Base-by-base conservation (phyloP, 2,113 vertebrate species). In the Accipiter virgatus region DNA sequence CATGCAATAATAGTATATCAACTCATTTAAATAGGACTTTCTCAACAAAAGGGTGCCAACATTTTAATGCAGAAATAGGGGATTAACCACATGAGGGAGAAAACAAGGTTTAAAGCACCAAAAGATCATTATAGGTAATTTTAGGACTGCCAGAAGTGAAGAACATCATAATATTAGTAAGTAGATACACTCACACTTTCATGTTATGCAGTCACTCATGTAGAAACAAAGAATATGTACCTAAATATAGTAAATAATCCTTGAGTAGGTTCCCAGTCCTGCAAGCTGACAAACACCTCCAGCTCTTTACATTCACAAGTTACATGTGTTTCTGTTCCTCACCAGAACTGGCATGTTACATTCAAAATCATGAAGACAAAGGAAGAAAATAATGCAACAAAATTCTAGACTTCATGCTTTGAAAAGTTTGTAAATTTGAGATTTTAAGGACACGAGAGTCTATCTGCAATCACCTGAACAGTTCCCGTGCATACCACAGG, bases 211-310 rank as follows among this genome's bases (percentile, higher is more conserved):
- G 72, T 59, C 65, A 70, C 21, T 93, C 20, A 2, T 52, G 32
- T 29, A 82, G 70, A 66, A 87, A 91, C 47, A 91, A 86, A 87
- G 22, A 88, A 55, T 36, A 61, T n/a, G 36, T 55, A 65, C 43
- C 83, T 94, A 95, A 94, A 95, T 83, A 96, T 70, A 95, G 77
- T 29, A 93, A 93, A 85, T 79, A 61, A 79, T 52, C 40, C 21
- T 81, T 65, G 47, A 90, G 48, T 10, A 87, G 4, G 18, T 79
- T 96, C 74, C 70, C 52, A 59, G 8, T 48, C 45, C 43, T 86
- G 48, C 63, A 83, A 94, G 31, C 25, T 87, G 43, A 61, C 38
- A 75, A 85, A 67, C n/a, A 77, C 8, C 25, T 75, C n/a, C 58
- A 77, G 20, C 36, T 85, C n/a, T 50, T 85, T 56, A 34, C 10